Evolutionary conservation across 2,888 invertebrate species (phyloP).

Genomic region (Caenorhabditis angaria): DNA sequence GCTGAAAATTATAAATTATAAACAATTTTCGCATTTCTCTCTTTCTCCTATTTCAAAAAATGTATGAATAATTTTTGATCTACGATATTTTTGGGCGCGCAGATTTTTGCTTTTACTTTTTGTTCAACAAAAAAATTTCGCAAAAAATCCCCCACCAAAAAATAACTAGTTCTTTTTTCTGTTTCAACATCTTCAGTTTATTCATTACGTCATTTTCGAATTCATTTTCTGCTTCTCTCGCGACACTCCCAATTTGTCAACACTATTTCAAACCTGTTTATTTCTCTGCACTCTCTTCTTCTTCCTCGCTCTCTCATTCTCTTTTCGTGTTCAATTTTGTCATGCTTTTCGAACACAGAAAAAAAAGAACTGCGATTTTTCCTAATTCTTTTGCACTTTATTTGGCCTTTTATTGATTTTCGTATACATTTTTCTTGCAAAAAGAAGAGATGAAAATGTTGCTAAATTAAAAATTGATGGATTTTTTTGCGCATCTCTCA

Average conservation of each 20-base stretch:
- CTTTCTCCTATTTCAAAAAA: too few relatives aligned
- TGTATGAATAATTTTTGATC: too few relatives aligned
- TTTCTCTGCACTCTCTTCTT: background rate
- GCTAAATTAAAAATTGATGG: constrained; percentile 7
- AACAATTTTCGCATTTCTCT: too few relatives aligned
- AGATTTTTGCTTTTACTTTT: too few relatives aligned
- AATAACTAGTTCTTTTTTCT: background rate
- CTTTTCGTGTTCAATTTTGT: constrained; percentile 3
- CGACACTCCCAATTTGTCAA: background rate
- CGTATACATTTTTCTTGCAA: background rate
- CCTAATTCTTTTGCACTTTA: constrained; percentile 19
- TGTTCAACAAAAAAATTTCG: too few relatives aligned
- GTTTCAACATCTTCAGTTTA: background rate
- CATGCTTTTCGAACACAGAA: background rate
- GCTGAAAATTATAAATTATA: too few relatives aligned
- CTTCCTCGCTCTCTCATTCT: constrained; percentile 1
- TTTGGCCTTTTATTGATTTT: constrained; percentile 17
- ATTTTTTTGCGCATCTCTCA: background rate
- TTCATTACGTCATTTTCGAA: background rate
- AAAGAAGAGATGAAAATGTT: background rate
- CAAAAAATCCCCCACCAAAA: too few relatives aligned
- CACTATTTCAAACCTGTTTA: constrained; percentile 5
- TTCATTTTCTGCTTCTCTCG: background rate
- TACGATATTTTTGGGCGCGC: too few relatives aligned
- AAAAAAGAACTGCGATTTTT: constrained; percentile 2